Percentiles rank a stretch among this genome's conserved stretches.
These are phyloP conservation scores for Peromyscus polionotus DNA, from an alignment of 2,113 vertebrate genomes.

Conservation along the genomic window DNA sequence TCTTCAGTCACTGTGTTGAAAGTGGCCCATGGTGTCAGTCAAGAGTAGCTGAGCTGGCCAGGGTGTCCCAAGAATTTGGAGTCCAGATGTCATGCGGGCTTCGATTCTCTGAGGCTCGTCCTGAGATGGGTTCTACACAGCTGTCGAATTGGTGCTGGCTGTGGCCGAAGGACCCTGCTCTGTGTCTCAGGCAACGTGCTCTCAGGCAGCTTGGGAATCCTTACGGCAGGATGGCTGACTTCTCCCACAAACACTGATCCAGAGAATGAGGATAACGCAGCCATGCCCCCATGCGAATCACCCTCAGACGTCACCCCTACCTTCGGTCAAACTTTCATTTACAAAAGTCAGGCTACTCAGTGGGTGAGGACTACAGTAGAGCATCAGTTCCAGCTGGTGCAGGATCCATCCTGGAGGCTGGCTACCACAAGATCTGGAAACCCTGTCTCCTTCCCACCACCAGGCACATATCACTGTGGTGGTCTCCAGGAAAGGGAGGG, in stretches of 20 bases:
- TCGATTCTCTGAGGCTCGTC: neutral
- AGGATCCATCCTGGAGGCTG: neutral
- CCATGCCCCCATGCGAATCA: no score
- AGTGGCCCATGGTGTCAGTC: neutral
- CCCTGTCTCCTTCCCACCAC: neutral
- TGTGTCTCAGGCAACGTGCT: fast-evolving
- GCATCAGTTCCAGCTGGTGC: neutral
- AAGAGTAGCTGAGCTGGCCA: neutral
- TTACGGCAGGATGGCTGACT: neutral
- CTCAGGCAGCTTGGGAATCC: neutral
- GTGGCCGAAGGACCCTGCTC: neutral
- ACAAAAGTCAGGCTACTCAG: neutral
- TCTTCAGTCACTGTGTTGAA: neutral
- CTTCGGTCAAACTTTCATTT: neutral
- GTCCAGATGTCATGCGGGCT: neutral
- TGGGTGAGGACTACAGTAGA: no score
- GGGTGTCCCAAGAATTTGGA: neutral
- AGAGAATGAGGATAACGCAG: neutral
- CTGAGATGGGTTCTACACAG: neutral
- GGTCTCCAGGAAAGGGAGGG: neutral
- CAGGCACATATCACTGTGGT: neutral
- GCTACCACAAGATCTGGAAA: neutral
- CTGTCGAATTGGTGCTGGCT: neutral
- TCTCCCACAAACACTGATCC: neutral
- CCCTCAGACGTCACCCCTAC: neutral